Conservation (phyloP, 2,888 invertebrate genomes). For the Trissolcus japonicus region DNA sequence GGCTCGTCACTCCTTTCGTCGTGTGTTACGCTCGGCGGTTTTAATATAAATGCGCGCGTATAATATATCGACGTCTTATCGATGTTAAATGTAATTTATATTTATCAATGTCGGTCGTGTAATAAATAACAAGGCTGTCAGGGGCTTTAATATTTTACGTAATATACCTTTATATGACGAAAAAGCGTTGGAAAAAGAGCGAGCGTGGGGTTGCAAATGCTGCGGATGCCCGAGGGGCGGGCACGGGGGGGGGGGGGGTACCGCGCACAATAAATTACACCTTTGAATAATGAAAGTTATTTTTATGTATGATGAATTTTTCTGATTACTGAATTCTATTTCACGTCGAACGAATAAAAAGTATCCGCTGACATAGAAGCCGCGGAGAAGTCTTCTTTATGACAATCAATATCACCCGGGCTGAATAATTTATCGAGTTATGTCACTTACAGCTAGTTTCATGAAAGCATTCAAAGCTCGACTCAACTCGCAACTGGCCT, state of each 20-base stretch:
- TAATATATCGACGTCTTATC: slow-evolving; percentile 52
- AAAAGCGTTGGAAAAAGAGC: slow-evolving; percentile 30
- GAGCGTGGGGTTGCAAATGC: slow-evolving; percentile 6
- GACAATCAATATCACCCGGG: slow-evolving; percentile 55
- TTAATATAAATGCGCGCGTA: slow-evolving; percentile 33
- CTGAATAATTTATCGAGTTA: slow-evolving; percentile 59
- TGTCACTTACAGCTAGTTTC: slow-evolving; percentile 59
- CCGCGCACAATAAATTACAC: slow-evolving; percentile 46
- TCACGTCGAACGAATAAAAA: slow-evolving; percentile 51
- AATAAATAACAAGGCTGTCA: slow-evolving; percentile 51
- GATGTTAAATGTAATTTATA: slow-evolving; percentile 54
- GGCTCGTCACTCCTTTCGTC: slow-evolving; percentile 18
- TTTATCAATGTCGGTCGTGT: slow-evolving; percentile 48
- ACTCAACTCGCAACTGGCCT: slow-evolving; percentile 47
- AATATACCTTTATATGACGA: slow-evolving; percentile 50
- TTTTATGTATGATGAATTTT: slow-evolving; percentile 54
- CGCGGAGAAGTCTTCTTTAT: slow-evolving; percentile 52
- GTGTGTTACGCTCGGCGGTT: slow-evolving; percentile 9
- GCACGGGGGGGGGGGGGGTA: slow-evolving; percentile 2
- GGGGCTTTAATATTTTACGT: slow-evolving; percentile 50
- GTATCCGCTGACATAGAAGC: slow-evolving; percentile 55
- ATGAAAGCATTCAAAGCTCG: slow-evolving; percentile 59
- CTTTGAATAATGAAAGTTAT: slow-evolving; percentile 54
- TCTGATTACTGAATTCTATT: slow-evolving; percentile 55
- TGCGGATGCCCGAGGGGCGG: slow-evolving; percentile 6